A percentile compares a stretch with the other conserved stretches of the same genome.
Conservation (phyloP, 2,113 vertebrate genomes). For the Siniperca chuatsi region DNA sequence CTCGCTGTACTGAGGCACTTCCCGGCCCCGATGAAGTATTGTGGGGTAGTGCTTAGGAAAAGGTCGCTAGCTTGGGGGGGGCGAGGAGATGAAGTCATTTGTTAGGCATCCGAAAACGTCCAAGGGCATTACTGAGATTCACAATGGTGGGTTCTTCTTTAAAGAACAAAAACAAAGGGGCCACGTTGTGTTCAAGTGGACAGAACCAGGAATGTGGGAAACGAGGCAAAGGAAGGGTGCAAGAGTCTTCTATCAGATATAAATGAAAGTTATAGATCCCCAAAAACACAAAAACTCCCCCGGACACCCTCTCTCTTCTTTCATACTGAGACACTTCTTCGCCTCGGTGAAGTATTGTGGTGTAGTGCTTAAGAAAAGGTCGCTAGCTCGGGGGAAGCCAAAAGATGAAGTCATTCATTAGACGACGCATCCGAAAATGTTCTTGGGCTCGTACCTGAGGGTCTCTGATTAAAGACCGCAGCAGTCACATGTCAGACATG, state of each 20-base stretch:
- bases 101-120: slow-evolving; percentile 66
- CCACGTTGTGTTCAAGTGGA: neutral
- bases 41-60: slow-evolving; percentile 65
- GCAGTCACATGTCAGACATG: slow-evolving; percentile 21
- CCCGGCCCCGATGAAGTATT: slow-evolving; percentile 69
- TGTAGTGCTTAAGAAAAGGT: slow-evolving; percentile 71
- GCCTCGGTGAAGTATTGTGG: slow-evolving; percentile 55
- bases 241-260: neutral
- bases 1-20: slow-evolving; percentile 19
- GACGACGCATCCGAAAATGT: slow-evolving; percentile 26
- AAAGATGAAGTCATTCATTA: slow-evolving; percentile 73
- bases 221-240: neutral
- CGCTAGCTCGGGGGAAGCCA: slow-evolving; percentile 50
- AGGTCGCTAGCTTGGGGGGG: slow-evolving; percentile 66
- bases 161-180: neutral
- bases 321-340: neutral
- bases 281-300: slow-evolving; percentile 8
- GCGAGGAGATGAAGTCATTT: slow-evolving; percentile 63
- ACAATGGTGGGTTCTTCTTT: neutral
- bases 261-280: neutral
- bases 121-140: slow-evolving; percentile 33
- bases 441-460: slow-evolving; percentile 25
- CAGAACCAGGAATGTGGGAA: neutral
- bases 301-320: neutral
- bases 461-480: slow-evolving; percentile 40